Evolutionary conservation across 2,888 invertebrate genomes (phyloP).

Genomic region (Hypomecis atomaria): DNA sequence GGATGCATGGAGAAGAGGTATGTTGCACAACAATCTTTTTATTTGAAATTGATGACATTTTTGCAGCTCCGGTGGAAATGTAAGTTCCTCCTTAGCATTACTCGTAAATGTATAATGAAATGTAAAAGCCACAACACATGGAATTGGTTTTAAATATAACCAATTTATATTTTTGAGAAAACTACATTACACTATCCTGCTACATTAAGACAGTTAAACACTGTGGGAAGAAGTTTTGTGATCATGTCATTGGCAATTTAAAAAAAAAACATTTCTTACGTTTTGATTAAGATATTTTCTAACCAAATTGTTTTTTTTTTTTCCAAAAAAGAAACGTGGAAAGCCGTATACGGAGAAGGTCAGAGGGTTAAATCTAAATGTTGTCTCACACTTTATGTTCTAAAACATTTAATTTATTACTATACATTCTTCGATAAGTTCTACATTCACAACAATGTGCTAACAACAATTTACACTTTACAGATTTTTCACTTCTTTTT

Average conservation of each 20-base stretch:
- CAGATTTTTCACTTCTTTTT: constrained; percentile 49
- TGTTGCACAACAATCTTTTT: constrained; percentile 63
- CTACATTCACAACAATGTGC: constrained; percentile 41
- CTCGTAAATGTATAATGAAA: background rate
- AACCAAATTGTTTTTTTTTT: constrained; percentile 65
- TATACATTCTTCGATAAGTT: constrained; percentile 37
- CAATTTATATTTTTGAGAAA: too few species aligned
- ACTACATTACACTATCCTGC: too few species aligned
- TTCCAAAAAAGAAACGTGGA: constrained; percentile 87
- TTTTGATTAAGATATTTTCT: constrained; percentile 10
- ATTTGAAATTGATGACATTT: background rate
- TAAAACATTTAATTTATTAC: constrained; percentile 52
- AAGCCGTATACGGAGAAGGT: constrained; percentile 93
- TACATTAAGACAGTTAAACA: too few species aligned
- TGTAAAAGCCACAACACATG: constrained; percentile 1
- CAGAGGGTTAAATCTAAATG: constrained; percentile 82
- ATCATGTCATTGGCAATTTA: background rate
- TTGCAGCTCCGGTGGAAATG: background rate
- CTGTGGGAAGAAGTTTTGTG: too few species aligned
- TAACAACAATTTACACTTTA: constrained; percentile 43
- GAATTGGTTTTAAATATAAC: too few species aligned
- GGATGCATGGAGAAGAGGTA: constrained; percentile 93
- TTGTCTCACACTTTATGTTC: constrained; percentile 71
- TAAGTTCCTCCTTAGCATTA: background rate
- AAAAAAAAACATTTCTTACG: background rate